phyloP scores from a whole-genome alignment of 2,888 invertebrate species.

The Caradrina kadenii region DNA sequence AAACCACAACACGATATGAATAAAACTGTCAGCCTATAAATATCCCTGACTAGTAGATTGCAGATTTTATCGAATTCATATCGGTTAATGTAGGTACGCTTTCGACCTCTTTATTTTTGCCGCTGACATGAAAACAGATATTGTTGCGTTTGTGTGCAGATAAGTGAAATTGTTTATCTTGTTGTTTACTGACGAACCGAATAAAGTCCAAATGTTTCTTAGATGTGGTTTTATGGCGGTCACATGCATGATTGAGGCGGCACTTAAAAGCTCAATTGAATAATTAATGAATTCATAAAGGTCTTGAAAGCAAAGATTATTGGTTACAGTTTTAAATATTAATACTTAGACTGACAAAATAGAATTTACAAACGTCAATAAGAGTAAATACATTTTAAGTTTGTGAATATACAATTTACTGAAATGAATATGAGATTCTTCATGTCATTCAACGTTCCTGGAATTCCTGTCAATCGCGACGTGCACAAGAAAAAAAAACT shows the following conservation, averaged over 20 bases:
- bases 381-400: constrained; percentile 4
- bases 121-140: constrained; percentile 37
- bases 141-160: constrained; percentile 32
- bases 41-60: constrained; percentile 45
- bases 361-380: neutral
- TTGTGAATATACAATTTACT: constrained; percentile 15
- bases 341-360: neutral
- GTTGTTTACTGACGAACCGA: constrained; percentile 1
- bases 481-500: constrained; percentile 6
- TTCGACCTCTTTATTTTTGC: constrained; percentile 46
- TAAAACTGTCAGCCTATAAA: constrained; percentile 53
- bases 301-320: neutral
- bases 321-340: constrained; percentile 7
- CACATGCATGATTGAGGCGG: constrained; percentile 6
- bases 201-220: constrained; percentile 16
- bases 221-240: neutral
- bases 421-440: constrained; percentile 4
- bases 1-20: constrained; percentile 53
- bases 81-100: constrained; percentile 47
- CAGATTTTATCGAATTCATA: constrained; percentile 58
- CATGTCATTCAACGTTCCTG: constrained; percentile 2
- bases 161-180: constrained; percentile 35
- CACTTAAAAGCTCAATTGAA: constrained; percentile 7
- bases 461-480: constrained; percentile 3
- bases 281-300: constrained; percentile 5